These are phyloP conservation scores for Globodera rostochiensis DNA, from an alignment of 1,140 invertebrate species.

Conservation along the genomic window DNA sequence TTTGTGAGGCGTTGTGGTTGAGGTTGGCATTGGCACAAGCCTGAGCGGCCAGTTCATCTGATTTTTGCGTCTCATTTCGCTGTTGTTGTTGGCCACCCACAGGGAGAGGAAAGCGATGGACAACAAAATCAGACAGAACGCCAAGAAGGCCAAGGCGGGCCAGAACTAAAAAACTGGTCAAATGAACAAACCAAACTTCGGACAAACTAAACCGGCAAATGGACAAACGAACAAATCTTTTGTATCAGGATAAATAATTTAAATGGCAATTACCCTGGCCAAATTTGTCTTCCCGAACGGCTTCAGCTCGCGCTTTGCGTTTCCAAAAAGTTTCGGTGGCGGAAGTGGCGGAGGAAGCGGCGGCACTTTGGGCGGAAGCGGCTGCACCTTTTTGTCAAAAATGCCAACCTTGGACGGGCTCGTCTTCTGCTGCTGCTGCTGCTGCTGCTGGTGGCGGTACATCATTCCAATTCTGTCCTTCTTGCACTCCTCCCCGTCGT, in stretches of 20 bases:
- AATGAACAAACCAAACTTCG: neutral
- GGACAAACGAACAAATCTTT: too few relatives aligned
- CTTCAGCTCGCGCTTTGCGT: neutral
- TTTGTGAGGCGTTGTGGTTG: neutral
- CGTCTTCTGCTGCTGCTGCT: neutral
- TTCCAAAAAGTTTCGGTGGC: slow-evolving; percentile 9
- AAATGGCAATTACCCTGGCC: neutral
- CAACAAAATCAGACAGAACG: slow-evolving; percentile 9
- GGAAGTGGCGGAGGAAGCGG: slow-evolving; percentile 5
- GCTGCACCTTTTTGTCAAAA: neutral
- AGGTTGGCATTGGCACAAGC: neutral
- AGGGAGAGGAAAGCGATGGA: slow-evolving; percentile 1
- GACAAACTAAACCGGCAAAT: too few relatives aligned
- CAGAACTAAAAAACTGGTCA: neutral
- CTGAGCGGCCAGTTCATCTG: neutral
- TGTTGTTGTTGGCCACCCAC: slow-evolving; percentile 6
- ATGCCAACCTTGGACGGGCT: neutral
- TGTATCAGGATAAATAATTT: too few relatives aligned
- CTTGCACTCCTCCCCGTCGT: neutral
- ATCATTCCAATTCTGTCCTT: too few relatives aligned
- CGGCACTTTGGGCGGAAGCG: neutral
- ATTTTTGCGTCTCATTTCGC: neutral
- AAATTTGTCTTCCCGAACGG: neutral
- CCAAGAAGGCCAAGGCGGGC: neutral
- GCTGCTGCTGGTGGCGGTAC: neutral